These are phyloP conservation scores for Solenodon paradoxus DNA, from an alignment of 2,113 vertebrate species.

Conservation along the genomic window DNA sequence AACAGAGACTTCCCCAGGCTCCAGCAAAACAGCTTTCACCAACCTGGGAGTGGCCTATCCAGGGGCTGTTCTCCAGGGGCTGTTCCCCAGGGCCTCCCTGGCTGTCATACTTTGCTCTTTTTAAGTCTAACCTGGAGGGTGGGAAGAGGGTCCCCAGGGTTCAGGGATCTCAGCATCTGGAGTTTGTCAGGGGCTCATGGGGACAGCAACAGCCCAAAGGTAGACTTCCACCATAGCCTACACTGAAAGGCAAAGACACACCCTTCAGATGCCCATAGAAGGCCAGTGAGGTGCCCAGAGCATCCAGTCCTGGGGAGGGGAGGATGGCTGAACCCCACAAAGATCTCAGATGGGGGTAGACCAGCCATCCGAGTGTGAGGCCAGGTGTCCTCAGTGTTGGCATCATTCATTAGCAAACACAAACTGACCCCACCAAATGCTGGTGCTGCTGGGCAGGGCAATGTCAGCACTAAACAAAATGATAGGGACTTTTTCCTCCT, in stretches of 20 bases:
- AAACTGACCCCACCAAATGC: accelerated
- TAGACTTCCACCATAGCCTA: not conserved
- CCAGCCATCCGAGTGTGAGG: not conserved
- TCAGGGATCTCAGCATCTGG: not conserved
- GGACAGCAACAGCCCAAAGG: not conserved
- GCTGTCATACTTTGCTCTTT: not conserved
- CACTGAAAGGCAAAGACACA: not conserved
- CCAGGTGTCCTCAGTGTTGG: not conserved
- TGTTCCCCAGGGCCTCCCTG: not conserved
- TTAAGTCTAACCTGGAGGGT: not conserved
- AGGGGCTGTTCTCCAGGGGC: not conserved
- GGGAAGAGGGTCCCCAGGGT: not conserved
- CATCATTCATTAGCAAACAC: not conserved
- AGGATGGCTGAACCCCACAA: not conserved
- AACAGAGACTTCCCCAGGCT: conserved; percentile 66
- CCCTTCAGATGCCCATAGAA: not conserved
- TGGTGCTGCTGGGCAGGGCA: not conserved
- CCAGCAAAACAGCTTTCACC: not conserved
- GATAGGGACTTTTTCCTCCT: not conserved
- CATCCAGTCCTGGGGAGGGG: no score
- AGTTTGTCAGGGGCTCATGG: not conserved
- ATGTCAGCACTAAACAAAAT: not conserved
- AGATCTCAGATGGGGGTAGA: not conserved
- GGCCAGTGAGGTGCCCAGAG: not conserved
- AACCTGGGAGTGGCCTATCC: conserved; percentile 4